Evolutionary conservation across 2,888 invertebrate species (phyloP), one percentile per base, ranked within the genome.

Genomic region (Pherbina coryleti): DNA sequence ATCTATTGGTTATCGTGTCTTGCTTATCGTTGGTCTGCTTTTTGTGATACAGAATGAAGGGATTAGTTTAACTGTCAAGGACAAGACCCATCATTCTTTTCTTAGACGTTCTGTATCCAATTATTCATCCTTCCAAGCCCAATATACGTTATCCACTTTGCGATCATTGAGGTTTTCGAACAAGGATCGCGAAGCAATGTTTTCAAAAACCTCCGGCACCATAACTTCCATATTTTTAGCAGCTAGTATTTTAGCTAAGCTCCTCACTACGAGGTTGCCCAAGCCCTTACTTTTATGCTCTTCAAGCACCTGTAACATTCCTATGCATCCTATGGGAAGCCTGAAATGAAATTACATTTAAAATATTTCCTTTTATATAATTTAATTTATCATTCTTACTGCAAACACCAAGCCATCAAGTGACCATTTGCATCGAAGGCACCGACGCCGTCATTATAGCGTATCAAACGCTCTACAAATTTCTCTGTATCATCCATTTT

Each of bases 391-490:
- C 66, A 9, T 31, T 34, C n/a, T 17, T 62, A 86, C 88, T 84
- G 83, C 67, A 88, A 80, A 62, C 88, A 86, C 89, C 89, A 89
- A 1, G 85, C 87, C 2, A 88, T 78, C 49, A 89, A 79, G 17
- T 85, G 82, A 0, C 83, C 83, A 7, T 77, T 66, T 0, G 77
- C 70, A 74, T 84, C 84, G 55, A 82, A 88, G 1, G 85, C 84
- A 0, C 89, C 88, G 4, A 87, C 80, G n/a, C 83, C 85, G 7
- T 83, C 77, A 79, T 87, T 86, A 34, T 83, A 78, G 2, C 71
- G 49, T 37, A 89, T 85, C 9, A 88, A 66, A 0, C 57, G 31
- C 28, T 83, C 78, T 0, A 88, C 82, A 79, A 83, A 84, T 5
- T 79, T 71, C 0, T 84, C 28, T 3, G 88, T 85, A 3, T 81